Evolutionary conservation across 2,888 invertebrate genomes (phyloP).

Genomic region (Peribatodes rhomboidaria): DNA sequence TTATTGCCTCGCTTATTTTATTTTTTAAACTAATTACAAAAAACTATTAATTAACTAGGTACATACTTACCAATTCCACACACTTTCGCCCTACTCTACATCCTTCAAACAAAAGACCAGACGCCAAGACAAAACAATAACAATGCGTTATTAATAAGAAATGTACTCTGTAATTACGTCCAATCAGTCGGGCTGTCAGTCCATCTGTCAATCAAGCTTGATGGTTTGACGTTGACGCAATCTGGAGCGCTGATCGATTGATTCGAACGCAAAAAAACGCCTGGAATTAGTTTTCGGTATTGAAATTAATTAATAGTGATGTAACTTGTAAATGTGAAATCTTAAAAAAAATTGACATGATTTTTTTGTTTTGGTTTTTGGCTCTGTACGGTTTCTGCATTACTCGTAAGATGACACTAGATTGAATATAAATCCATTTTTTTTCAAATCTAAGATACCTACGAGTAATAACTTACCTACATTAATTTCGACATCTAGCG

Average conservation of each 20-base stretch:
- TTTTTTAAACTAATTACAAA: neutral
- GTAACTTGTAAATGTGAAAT: constrained; percentile 23
- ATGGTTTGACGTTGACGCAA: constrained; percentile 60
- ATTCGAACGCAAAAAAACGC: constrained; percentile 62
- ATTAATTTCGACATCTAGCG: too few relatives aligned
- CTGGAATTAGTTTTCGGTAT: constrained; percentile 52
- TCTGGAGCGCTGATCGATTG: constrained; percentile 68
- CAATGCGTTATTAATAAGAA: constrained; percentile 67
- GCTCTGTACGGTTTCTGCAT: neutral
- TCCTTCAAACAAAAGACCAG: constrained; percentile 18
- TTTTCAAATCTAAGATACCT: too few relatives aligned
- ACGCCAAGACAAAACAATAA: constrained; percentile 40
- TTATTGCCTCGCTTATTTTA: too few relatives aligned
- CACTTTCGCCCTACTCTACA: constrained; percentile 16
- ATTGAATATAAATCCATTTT: neutral
- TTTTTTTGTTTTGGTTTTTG: neutral
- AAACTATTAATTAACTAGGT: neutral
- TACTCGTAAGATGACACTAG: neutral
- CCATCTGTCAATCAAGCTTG: constrained; percentile 74
- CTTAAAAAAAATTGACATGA: neutral
- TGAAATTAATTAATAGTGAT: constrained; percentile 51
- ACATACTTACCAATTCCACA: neutral
- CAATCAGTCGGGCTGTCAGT: constrained; percentile 79
- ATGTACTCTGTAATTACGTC: constrained; percentile 84
- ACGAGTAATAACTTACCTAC: too few relatives aligned